phyloP scores from a whole-genome alignment of 2,888 invertebrate species.

The Parasteatoda lunata region DNA sequence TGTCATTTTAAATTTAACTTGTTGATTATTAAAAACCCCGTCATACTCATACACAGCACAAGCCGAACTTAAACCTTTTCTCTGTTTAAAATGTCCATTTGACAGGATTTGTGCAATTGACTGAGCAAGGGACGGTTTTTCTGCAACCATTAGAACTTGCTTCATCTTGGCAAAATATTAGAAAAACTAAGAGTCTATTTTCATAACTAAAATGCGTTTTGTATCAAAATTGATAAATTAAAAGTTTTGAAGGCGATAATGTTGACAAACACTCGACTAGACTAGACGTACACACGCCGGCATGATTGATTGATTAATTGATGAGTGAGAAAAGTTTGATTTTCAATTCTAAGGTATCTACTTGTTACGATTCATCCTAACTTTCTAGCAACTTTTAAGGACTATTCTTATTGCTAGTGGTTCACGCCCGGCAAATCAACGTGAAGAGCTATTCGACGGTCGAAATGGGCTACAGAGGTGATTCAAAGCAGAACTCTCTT shows the following conservation, averaged over 20 bases:
- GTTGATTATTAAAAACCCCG: slow-evolving; percentile 83
- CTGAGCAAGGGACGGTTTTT: slow-evolving; percentile 93
- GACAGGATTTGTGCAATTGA: slow-evolving; percentile 95
- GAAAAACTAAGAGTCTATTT: not conserved
- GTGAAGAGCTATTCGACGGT: too few species aligned
- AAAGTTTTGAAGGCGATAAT: not conserved
- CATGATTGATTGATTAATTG: not conserved
- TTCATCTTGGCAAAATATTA: slow-evolving; percentile 73
- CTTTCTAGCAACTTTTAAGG: too few species aligned
- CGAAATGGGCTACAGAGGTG: too few species aligned
- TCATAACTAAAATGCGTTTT: not conserved
- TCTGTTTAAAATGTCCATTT: slow-evolving; percentile 73
- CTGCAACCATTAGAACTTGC: slow-evolving; percentile 77
- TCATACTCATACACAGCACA: slow-evolving; percentile 97
- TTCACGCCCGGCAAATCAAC: too few species aligned
- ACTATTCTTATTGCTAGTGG: too few species aligned
- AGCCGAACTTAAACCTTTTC: slow-evolving; percentile 87
- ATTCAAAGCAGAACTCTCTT: too few species aligned
- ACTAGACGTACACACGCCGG: not conserved
- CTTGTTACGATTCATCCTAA: too few species aligned
- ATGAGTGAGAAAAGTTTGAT: too few species aligned
- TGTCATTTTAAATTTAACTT: slow-evolving; percentile 91
- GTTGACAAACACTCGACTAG: not conserved
- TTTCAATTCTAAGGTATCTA: too few species aligned
- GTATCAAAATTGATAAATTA: not conserved